These are phyloP conservation scores for Moxostoma hubbsi DNA, from an alignment of 2,797 vertebrate species.

Conservation along the genomic window DNA sequence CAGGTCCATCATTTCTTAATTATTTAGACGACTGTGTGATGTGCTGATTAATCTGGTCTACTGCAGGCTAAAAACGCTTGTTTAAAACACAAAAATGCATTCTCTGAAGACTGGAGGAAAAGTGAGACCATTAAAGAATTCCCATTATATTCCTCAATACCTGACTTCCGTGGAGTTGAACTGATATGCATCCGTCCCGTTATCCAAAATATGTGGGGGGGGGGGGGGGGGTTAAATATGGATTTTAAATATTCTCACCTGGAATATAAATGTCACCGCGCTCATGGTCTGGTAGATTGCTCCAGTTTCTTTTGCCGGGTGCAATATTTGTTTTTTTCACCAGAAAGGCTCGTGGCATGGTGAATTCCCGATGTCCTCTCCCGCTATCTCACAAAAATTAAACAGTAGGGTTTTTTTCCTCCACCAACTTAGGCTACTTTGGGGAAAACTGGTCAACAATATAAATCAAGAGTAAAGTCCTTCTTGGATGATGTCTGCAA, in stretches of 20 bases:
- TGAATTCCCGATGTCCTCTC: conserved; percentile 38
- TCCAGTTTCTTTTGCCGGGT: conserved; percentile 88
- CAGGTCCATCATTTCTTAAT: no score
- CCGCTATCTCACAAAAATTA: conserved; percentile 21
- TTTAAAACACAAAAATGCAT: no score
- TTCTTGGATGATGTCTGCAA: background rate
- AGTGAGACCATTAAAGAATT: no score
- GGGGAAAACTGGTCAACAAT: background rate
- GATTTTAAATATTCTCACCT: conserved; percentile 75
- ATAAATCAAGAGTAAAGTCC: no score
- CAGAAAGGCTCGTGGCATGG: conserved; percentile 90
- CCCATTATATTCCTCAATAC: background rate
- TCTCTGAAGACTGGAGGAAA: no score
- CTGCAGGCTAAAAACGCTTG: no score
- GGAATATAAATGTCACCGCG: conserved; percentile 91
- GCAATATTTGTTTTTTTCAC: conserved; percentile 88
- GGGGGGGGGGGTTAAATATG: background rate
- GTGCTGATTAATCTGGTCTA: no score
- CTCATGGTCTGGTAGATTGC: conserved; percentile 85
- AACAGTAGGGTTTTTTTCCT: background rate
- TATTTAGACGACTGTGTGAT: no score
- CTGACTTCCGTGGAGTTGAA: background rate
- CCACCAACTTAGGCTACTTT: conserved; percentile 6
- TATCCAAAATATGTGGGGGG: conserved; percentile 35
- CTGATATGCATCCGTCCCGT: conserved; percentile 42